Evolutionary conservation across 2,888 invertebrate species (phyloP).

Genomic region (Acleris holmiana): DNA sequence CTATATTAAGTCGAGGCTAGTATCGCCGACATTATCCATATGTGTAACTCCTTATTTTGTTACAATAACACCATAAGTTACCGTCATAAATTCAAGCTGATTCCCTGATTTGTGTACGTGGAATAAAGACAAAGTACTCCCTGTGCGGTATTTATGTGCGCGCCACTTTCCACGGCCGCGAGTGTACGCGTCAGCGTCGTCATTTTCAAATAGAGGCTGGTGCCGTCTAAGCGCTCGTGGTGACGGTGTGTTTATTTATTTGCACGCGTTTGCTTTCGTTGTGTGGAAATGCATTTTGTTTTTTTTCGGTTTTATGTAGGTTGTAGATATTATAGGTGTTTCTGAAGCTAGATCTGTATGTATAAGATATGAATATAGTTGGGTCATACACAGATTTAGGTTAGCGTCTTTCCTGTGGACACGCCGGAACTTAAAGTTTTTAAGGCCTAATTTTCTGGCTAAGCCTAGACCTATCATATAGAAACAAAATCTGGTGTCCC

Average conservation of each 20-base stretch:
- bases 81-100: conserved; percentile 27
- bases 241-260: conserved; percentile 19
- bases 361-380: too few relatives aligned
- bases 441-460: too few relatives aligned
- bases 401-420: too few relatives aligned
- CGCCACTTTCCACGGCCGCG: conserved; percentile 11
- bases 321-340: too few relatives aligned
- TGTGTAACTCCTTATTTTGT: conserved; percentile 7
- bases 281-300: neutral
- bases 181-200: conserved; percentile 11
- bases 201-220: conserved; percentile 18
- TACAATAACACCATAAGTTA: conserved; percentile 21
- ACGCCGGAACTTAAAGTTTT: too few relatives aligned
- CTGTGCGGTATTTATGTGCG: conserved; percentile 24
- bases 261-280: conserved; percentile 9
- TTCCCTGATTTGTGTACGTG: conserved; percentile 30
- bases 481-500: too few relatives aligned
- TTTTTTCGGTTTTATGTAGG: too few relatives aligned
- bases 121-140: conserved; percentile 30
- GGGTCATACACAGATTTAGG: too few relatives aligned
- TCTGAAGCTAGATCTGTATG: too few relatives aligned
- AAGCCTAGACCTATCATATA: too few relatives aligned
- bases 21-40: neutral
- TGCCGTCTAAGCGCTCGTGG: conserved; percentile 4
- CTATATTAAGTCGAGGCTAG: too few relatives aligned